Conservation (phyloP, 2,797 vertebrate genomes). For the Limnodromus scolopaceus region DNA sequence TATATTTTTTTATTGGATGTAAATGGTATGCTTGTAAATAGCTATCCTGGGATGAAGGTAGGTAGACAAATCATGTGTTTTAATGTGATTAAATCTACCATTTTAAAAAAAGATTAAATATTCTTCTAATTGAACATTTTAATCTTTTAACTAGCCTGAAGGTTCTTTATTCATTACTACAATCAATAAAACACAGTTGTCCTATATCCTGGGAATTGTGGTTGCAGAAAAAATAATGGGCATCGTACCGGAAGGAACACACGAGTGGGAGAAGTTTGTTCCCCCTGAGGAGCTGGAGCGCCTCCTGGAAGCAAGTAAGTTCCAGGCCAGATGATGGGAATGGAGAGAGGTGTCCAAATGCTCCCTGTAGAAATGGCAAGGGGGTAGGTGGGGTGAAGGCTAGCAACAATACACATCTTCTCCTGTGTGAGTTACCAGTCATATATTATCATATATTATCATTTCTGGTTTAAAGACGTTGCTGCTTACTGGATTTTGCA, state of each 20-base stretch:
- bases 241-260: conserved; percentile 91
- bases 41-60: not conserved
- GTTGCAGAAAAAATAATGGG: conserved; percentile 88
- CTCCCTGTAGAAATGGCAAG: not conserved
- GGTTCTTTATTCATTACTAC: conserved; percentile 96
- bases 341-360: not conserved
- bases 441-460: fast-evolving
- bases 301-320: conserved; percentile 92
- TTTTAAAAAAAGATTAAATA: not conserved
- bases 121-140: conserved; percentile 23
- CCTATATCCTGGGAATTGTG: conserved; percentile 90
- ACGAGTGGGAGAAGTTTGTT: conserved; percentile 96
- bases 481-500: not conserved
- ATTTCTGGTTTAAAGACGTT: not conserved
- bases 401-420: not conserved
- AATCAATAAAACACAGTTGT: conserved; percentile 92
- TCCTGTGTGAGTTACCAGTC: not conserved
- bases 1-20: not conserved
- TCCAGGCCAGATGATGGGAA: not conserved
- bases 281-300: conserved; percentile 88
- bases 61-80: not conserved
- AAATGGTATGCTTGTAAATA: not conserved
- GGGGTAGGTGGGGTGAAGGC: not conserved
- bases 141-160: conserved; percentile 84
- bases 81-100: not conserved